Conservation (phyloP, 2,113 vertebrate species). For the Gallinago jamesoni region DNA sequence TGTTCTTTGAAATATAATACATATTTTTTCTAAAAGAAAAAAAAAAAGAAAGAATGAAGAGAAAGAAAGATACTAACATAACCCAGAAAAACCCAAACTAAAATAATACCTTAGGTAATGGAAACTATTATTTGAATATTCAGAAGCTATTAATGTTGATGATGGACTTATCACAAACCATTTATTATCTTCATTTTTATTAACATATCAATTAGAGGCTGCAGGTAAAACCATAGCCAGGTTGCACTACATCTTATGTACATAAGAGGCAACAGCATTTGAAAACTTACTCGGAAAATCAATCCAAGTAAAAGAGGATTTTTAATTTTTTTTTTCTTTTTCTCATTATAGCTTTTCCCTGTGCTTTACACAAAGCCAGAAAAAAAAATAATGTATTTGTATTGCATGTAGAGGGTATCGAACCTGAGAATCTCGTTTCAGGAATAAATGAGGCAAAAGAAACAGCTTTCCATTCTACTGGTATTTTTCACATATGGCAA, state of each 20-base stretch:
- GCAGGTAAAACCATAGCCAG: neutral
- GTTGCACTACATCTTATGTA: neutral
- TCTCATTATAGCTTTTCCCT: neutral
- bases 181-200: neutral
- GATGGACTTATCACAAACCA: neutral
- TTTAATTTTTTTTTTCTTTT: neutral
- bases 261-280: neutral
- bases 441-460: neutral
- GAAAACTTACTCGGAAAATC: neutral
- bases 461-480: neutral
- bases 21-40: neutral
- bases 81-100: rapidly evolving
- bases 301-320: neutral
- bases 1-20: neutral
- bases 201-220: neutral
- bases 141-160: neutral
- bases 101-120: neutral
- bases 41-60: neutral
- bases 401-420: neutral
- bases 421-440: neutral
- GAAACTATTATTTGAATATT: neutral
- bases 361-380: neutral
- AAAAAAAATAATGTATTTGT: neutral
- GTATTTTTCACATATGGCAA: neutral
- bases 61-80: neutral